phyloP scores from a whole-genome alignment of 2,888 invertebrate species.

The Ptychoptera albimana region DNA sequence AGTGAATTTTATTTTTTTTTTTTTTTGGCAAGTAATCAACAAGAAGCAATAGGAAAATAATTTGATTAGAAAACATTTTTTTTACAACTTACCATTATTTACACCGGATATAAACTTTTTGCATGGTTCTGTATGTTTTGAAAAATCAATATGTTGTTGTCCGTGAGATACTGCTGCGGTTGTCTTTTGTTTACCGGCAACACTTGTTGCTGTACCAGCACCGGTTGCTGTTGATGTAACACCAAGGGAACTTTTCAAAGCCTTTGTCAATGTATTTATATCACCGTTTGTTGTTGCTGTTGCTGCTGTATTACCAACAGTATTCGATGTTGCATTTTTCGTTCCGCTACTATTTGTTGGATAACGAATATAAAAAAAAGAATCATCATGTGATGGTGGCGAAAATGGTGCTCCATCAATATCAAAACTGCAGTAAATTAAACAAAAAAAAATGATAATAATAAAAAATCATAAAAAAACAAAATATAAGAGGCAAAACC shows the following conservation, averaged over 20 bases:
- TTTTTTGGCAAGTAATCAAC: background rate
- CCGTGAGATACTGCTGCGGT: constrained; percentile 12
- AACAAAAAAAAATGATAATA: constrained; percentile 2
- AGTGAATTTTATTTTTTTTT: background rate
- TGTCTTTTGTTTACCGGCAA: background rate
- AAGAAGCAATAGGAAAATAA: background rate
- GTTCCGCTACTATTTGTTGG: constrained; percentile 20
- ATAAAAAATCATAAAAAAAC: background rate
- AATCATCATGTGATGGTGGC: constrained; percentile 59
- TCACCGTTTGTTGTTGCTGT: background rate
- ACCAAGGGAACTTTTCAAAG: too few relatives aligned
- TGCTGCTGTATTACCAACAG: background rate
- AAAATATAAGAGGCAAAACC: background rate
- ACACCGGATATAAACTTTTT: constrained; percentile 36
- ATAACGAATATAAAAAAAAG: constrained; percentile 53
- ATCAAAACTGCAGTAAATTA: constrained; percentile 33
- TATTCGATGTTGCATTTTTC: background rate
- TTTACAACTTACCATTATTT: constrained; percentile 12
- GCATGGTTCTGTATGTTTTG: constrained; percentile 51
- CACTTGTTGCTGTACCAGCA: background rate
- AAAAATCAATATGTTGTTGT: constrained; percentile 34
- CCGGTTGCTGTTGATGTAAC: background rate
- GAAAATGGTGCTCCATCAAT: constrained; percentile 43
- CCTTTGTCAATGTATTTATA: background rate
- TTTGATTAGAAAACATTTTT: constrained; percentile 5